A percentile compares a stretch with the other conserved stretches of the same genome.
These are phyloP conservation scores for Bombus soroeensis DNA, from an alignment of 1,140 invertebrate genomes.

Conservation along the genomic window DNA sequence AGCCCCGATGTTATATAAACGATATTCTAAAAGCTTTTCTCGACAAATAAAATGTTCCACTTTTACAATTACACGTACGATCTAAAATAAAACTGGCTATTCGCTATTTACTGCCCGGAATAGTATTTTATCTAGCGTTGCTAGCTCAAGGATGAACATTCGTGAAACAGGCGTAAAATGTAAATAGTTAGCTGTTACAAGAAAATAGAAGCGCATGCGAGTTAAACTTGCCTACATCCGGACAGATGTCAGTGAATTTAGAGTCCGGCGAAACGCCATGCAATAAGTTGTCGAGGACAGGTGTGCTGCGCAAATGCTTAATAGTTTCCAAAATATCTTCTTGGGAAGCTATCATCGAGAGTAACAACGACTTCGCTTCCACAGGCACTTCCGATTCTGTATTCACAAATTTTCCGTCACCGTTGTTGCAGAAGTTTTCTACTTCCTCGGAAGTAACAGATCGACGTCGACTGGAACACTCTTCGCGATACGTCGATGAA, in stretches of 20 bases:
- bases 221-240: slow-evolving; percentile 73
- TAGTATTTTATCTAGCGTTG: too few relatives aligned
- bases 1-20: too few relatives aligned
- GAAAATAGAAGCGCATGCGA: slow-evolving; percentile 61
- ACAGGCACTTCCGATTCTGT: slow-evolving; percentile 57
- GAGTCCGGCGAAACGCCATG: slow-evolving; percentile 66
- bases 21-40: too few relatives aligned
- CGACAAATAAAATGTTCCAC: too few relatives aligned
- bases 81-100: too few relatives aligned
- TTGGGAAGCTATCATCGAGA: slow-evolving; percentile 75
- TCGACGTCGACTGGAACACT: slow-evolving; percentile 38
- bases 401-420: slow-evolving; percentile 55
- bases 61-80: too few relatives aligned
- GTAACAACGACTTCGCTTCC: slow-evolving; percentile 68
- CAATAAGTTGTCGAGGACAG: slow-evolving; percentile 75
- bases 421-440: slow-evolving; percentile 59
- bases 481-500: slow-evolving; percentile 34
- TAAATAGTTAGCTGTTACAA: background rate
- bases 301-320: slow-evolving; percentile 74
- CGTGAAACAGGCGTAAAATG: too few relatives aligned
- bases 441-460: slow-evolving; percentile 60
- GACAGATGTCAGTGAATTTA: slow-evolving; percentile 60
- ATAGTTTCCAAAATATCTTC: slow-evolving; percentile 74
- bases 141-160: too few relatives aligned
- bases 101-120: too few relatives aligned